Evolutionary conservation across 2,797 vertebrate genomes (phyloP).

Genomic region (Ataeniobius toweri): DNA sequence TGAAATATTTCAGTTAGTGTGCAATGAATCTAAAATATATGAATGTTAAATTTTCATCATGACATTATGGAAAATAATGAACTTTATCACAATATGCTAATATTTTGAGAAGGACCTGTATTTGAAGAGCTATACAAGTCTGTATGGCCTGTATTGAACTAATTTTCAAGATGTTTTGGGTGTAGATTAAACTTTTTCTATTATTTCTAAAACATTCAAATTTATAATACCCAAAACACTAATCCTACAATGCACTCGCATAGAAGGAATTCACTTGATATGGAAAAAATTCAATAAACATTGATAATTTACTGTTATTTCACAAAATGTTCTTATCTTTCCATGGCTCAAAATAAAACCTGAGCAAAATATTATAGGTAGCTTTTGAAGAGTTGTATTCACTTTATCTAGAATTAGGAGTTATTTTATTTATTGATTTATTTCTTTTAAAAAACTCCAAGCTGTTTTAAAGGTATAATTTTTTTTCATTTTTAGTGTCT

Average conservation of each 20-base stretch:
- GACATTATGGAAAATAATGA: too few species aligned
- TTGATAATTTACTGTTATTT: too few species aligned
- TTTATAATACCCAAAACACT: too few species aligned
- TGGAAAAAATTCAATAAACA: neutral
- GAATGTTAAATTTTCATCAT: too few species aligned
- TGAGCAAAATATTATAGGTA: neutral
- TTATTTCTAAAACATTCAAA: too few species aligned
- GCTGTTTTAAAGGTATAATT: neutral
- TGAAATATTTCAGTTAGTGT: too few species aligned
- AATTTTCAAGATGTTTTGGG: neutral
- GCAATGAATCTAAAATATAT: too few species aligned
- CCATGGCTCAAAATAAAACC: neutral
- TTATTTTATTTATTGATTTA: neutral
- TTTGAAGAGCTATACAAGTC: neutral
- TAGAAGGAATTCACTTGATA: neutral
- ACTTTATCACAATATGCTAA: too few species aligned
- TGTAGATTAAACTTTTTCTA: too few species aligned
- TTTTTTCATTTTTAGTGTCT: conserved; percentile 15
- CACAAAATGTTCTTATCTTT: too few species aligned
- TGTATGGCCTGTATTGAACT: neutral
- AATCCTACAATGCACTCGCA: too few species aligned
- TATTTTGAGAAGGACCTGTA: too few species aligned
- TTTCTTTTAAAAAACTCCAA: neutral
- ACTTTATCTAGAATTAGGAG: neutral
- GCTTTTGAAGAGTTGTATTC: neutral